Evolutionary conservation across 2,113 vertebrate species (phyloP).

Genomic region (Muntiacus muntjak): DNA sequence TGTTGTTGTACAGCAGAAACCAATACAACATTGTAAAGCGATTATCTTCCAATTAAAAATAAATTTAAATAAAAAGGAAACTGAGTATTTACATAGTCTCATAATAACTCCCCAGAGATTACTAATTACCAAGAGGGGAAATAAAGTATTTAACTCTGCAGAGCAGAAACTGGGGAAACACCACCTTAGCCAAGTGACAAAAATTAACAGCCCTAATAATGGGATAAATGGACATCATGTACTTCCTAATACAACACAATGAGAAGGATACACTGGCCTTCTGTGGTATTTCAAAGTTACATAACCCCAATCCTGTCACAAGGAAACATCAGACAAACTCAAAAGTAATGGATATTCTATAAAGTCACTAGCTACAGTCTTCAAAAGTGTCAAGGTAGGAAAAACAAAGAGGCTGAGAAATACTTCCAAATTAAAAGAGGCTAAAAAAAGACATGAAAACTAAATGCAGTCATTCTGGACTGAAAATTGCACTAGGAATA

Average conservation of each 20-base stretch:
- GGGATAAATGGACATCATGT: not conserved
- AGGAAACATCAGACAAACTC: not conserved
- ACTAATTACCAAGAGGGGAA: not conserved
- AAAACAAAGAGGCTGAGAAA: not conserved
- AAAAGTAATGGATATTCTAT: not conserved
- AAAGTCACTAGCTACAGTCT: not conserved
- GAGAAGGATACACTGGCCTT: not conserved
- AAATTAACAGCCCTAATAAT: not conserved
- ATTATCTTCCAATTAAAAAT: not conserved
- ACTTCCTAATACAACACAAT: not conserved
- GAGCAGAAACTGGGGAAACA: not conserved
- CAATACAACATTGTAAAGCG: not conserved
- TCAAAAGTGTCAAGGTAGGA: not conserved
- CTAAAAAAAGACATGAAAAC: slow-evolving; percentile 3
- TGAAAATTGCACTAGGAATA: not conserved
- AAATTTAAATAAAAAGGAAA: not conserved
- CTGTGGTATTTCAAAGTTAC: not conserved
- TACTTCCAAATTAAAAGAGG: not conserved
- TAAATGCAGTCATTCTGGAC: not conserved
- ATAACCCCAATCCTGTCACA: not conserved
- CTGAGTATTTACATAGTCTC: not conserved
- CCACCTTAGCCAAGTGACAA: not conserved
- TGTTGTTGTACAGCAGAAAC: not conserved
- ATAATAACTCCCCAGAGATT: not conserved
- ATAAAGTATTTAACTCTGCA: not conserved